phyloP scores from a whole-genome alignment of 2,888 invertebrate genomes.

The Nezara viridula region DNA sequence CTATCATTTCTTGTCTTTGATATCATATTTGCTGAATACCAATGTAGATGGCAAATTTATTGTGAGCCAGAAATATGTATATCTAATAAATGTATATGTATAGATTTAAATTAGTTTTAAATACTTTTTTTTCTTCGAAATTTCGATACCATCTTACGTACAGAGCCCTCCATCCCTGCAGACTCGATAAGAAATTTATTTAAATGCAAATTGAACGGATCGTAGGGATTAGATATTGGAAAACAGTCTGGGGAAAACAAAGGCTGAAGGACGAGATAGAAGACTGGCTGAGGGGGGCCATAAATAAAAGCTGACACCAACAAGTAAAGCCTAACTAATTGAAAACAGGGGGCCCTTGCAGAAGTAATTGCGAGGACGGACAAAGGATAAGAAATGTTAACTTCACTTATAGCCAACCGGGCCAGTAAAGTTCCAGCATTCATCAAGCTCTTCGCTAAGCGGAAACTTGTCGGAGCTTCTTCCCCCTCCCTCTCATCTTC shows the following conservation, averaged over 20 bases:
- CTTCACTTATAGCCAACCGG: background rate
- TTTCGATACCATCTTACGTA: background rate
- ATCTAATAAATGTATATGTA: too few relatives aligned
- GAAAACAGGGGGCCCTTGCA: slow-evolving; percentile 25
- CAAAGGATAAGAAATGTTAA: slow-evolving; percentile 46
- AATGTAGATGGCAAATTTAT: too few relatives aligned
- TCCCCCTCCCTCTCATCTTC: background rate
- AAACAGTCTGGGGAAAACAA: slow-evolving; percentile 19
- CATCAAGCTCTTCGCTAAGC: slow-evolving; percentile 17
- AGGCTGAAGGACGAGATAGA: background rate
- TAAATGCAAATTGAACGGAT: slow-evolving; percentile 13
- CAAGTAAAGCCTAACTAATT: slow-evolving; percentile 35
- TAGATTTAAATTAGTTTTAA: too few relatives aligned
- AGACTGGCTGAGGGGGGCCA: background rate
- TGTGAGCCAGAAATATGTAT: too few relatives aligned
- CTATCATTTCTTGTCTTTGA: too few relatives aligned
- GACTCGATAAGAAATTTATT: slow-evolving; percentile 28
- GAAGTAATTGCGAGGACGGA: slow-evolving; percentile 1
- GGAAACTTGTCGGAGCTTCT: slow-evolving; percentile 1
- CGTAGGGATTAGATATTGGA: background rate
- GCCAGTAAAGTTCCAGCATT: slow-evolving; percentile 17
- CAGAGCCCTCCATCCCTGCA: background rate
- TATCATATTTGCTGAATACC: too few relatives aligned
- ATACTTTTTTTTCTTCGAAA: background rate
- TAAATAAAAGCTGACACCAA: slow-evolving; percentile 41